A percentile compares a stretch with the other conserved stretches of the same genome.
phyloP scores from a whole-genome alignment of 1,140 invertebrate species.

The Orussus abietinus region DNA sequence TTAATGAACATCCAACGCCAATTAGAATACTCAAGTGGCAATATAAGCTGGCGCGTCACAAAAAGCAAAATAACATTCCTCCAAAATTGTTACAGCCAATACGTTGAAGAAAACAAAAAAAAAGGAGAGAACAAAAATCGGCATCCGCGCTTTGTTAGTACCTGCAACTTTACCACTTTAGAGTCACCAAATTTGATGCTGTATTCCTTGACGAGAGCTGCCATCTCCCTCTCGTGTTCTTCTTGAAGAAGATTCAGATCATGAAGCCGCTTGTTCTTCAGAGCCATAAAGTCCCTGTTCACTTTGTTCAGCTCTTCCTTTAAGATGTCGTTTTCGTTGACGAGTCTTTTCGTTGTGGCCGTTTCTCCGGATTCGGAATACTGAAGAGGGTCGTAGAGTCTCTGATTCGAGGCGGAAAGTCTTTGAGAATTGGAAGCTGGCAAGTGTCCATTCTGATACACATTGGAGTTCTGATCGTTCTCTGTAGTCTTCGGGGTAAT shows the following conservation, averaged over 20 bases:
- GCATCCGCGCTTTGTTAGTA: too few species aligned
- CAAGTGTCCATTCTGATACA: slow-evolving; percentile 47
- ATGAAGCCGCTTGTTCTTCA: slow-evolving; percentile 72
- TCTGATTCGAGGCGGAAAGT: slow-evolving; percentile 42
- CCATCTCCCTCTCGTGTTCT: slow-evolving; percentile 72
- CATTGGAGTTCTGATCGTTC: slow-evolving; percentile 49
- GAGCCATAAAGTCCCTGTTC: slow-evolving; percentile 61
- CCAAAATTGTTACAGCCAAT: too few species aligned
- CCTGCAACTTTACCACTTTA: slow-evolving; percentile 49
- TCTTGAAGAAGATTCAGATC: slow-evolving; percentile 74
- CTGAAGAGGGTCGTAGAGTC: slow-evolving; percentile 49
- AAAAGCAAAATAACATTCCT: too few species aligned
- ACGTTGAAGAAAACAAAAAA: too few species aligned
- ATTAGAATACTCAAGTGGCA: too few species aligned
- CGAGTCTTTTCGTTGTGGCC: slow-evolving; percentile 45
- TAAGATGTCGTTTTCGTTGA: slow-evolving; percentile 57
- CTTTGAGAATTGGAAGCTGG: slow-evolving; percentile 54
- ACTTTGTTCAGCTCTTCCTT: slow-evolving; percentile 61
- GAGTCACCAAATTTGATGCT: slow-evolving; percentile 45
- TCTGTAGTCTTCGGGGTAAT: slow-evolving; percentile 32
- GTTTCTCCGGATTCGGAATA: slow-evolving; percentile 51
- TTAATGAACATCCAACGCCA: too few species aligned
- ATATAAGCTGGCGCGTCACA: too few species aligned
- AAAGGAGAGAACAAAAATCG: too few species aligned
- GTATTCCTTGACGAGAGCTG: slow-evolving; percentile 49